Base-by-base conservation (phyloP, 2,113 vertebrate genomes). In the Carassius auratus region DNA sequence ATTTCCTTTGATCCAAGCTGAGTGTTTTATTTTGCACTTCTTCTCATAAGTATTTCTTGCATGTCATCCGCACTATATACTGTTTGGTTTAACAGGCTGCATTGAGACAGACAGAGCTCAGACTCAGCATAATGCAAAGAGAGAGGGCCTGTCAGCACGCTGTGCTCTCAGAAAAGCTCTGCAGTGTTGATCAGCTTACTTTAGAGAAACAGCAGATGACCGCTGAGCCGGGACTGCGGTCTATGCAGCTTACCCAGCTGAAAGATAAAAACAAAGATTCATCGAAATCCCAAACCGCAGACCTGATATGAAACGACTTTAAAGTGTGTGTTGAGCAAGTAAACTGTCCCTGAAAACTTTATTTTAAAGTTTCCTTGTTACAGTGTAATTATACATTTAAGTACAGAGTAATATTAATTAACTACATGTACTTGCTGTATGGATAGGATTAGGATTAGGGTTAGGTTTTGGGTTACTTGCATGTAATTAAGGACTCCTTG, bases 131-230 rank as follows among this genome's bases (percentile, higher is more conserved):
- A 57, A 57, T 95, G 79, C 95, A 96, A 64, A 82, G 92, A 33
- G 94, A 96, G 26, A 95, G 91, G 76, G 52, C 76, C 75, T 92
- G 93, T 78, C 91, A 95, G 57, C 89, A 94, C 57, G 93, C 92
- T 4, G 89, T 88, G 0, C 91, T 93, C 83, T 91, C 92, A 0
- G 86, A 96, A 84, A 93, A 93, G 73, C 91, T 92, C 26, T 91
- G 73, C 7, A 89, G 83, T 0, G 73, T 95, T 69, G 89, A 93
- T 14, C 93, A 95, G 57, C 91, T 94, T 84, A 91, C 86, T 26
- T 90, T 92, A 82, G 95, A 95, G 90, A 95, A 95, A 90, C 93
- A 95, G 55, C 90, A 94, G 3, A 89, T 96, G 71, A 21, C 90
- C 61, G 86, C 80, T 1, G 93, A 96, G 75, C 90, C 97, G 85